Base-by-base conservation (phyloP, 2,797 vertebrate species). In the Erpetoichthys calabaricus region DNA sequence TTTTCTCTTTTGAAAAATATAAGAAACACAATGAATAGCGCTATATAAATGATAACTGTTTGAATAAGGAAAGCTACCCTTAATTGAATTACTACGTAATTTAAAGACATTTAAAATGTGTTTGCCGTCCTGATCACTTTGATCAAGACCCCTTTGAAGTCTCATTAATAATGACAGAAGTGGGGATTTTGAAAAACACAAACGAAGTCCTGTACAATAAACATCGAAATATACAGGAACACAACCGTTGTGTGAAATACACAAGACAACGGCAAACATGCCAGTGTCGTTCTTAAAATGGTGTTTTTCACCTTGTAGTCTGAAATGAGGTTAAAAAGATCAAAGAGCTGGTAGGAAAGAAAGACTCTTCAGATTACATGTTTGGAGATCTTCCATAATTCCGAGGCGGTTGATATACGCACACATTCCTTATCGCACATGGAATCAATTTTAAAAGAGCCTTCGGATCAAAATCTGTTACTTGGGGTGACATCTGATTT, bases 341-440 rank as follows among this genome's bases (percentile, higher is more conserved):
- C 87, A 91, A 90, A 92, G 85, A 73, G 67, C 81, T 80, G 25
- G 1, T 25, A 25, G 25, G 84, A 74, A 80, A 83, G 82, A 74
- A 76, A 79, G 78, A 74, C 78, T 80, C 78, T 88, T 84, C 78
- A 80, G 77, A 86, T 89, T 80, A 84, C 82, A 82, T 76, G 75
- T 86, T 84, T 85, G 80, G 80, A 85, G 83, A 74, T 81, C 80
- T 84, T 86, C 80, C 82, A 79, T 78, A 77, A 80, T 77, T 75
- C 79, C 73, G 72, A 75, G 75, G 72, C 75, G 75, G 80, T 80
- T 82, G 76, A 75, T 75, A 75, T 75, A 75, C 70, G 73, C 73
- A 71, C 73, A 75, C 79, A 76, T 80, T 77, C 80, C 76, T 75
- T 78, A 83, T 85, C 81, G 73, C 84, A 86, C 79, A 76, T 80